Evolutionary conservation across 2,113 vertebrate species (phyloP).

Genomic region (Triplophysa dalaica): DNA sequence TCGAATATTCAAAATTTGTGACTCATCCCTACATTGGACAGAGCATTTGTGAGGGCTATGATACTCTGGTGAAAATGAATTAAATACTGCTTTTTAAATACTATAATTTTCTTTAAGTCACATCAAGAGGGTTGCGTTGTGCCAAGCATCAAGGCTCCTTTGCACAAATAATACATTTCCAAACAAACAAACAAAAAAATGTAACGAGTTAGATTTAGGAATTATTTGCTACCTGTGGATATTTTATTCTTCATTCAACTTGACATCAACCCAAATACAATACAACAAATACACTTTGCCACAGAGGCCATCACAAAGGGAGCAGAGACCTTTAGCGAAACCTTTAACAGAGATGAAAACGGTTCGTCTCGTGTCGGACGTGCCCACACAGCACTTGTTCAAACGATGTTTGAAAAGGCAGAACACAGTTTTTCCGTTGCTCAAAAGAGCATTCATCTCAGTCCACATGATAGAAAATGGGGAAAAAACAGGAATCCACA

Average conservation of each 20-base stretch:
- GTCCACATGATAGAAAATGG: neutral
- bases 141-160: too few relatives aligned
- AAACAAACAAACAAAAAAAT: too few relatives aligned
- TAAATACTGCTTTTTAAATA: too few relatives aligned
- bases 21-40: too few relatives aligned
- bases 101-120: too few relatives aligned
- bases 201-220: too few relatives aligned
- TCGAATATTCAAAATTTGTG: too few relatives aligned
- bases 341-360: slow-evolving; percentile 36
- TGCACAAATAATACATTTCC: too few relatives aligned
- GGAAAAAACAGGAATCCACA: neutral
- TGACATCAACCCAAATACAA: neutral
- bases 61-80: too few relatives aligned
- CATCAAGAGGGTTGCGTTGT: too few relatives aligned
- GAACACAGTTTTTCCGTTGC: neutral
- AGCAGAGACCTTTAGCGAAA: slow-evolving; percentile 50
- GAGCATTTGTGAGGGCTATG: too few relatives aligned
- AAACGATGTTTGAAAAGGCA: slow-evolving; percentile 15
- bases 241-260: neutral
- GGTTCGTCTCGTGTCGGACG: slow-evolving; percentile 1
- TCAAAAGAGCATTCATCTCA: slow-evolving; percentile 35
- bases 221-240: neutral
- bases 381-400: slow-evolving; percentile 38
- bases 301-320: neutral
- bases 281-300: neutral